These are phyloP conservation scores for Plagodis pulveraria DNA, from an alignment of 2,888 invertebrate species.

Conservation along the genomic window DNA sequence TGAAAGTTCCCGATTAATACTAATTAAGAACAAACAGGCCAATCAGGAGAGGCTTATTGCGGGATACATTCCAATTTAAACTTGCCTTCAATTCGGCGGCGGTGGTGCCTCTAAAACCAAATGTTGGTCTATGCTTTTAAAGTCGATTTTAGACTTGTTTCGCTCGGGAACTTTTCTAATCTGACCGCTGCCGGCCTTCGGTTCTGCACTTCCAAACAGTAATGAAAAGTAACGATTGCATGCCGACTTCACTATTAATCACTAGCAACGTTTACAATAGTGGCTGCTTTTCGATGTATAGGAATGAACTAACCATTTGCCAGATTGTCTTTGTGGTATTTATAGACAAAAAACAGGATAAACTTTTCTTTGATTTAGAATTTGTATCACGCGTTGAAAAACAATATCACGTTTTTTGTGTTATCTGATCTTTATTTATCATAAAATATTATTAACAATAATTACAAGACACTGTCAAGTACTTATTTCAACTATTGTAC, in stretches of 20 bases:
- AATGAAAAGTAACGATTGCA: slow-evolving; percentile 85
- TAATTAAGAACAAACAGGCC: slow-evolving; percentile 83
- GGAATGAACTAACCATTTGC: slow-evolving; percentile 22
- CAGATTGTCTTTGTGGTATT: slow-evolving; percentile 10
- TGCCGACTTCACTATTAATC: slow-evolving; percentile 80
- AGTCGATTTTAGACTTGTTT: slow-evolving; percentile 83
- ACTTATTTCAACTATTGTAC: too few species aligned
- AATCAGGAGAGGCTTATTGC: slow-evolving; percentile 82
- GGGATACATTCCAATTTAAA: slow-evolving; percentile 85
- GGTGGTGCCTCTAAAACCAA: slow-evolving; percentile 77
- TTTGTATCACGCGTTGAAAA: too few species aligned
- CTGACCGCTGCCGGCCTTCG: slow-evolving; percentile 75
- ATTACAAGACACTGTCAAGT: too few species aligned
- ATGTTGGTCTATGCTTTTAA: slow-evolving; percentile 80
- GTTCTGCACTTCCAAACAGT: slow-evolving; percentile 80
- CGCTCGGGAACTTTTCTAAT: slow-evolving; percentile 79
- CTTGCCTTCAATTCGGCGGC: slow-evolving; percentile 77
- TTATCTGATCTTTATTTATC: too few species aligned
- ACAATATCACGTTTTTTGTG: too few species aligned
- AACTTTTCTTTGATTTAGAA: too few species aligned
- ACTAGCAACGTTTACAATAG: slow-evolving; percentile 54
- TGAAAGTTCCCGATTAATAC: slow-evolving; percentile 79
- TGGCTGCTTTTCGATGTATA: slow-evolving; percentile 31
- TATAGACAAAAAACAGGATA: too few species aligned
- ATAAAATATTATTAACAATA: too few species aligned